phyloP scores from a whole-genome alignment of 2,113 vertebrate species.

The Numida meleagris region DNA sequence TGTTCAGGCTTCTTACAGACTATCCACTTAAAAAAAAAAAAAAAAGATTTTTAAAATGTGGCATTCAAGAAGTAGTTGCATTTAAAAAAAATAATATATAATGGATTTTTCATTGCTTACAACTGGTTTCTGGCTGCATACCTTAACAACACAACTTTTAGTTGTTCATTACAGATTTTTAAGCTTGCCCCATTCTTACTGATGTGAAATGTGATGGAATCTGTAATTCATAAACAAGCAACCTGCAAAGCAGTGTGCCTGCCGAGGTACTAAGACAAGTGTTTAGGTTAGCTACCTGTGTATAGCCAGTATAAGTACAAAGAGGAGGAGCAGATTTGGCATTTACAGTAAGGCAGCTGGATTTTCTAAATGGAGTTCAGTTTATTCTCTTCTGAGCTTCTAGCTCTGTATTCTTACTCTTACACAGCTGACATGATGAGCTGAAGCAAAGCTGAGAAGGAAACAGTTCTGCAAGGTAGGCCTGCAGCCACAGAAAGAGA shows the following conservation, averaged over 20 bases:
- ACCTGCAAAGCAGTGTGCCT: background rate
- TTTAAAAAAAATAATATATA: background rate
- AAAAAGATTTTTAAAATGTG: background rate
- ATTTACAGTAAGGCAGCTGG: background rate
- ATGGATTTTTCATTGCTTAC: background rate
- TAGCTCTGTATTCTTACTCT: background rate
- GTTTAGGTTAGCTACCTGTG: background rate
- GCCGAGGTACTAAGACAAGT: accelerated
- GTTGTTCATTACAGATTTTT: background rate
- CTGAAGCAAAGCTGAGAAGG: background rate
- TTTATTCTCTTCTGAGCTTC: background rate
- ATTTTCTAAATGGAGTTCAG: background rate
- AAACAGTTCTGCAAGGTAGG: accelerated
- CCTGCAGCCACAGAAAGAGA: background rate
- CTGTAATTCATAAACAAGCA: background rate
- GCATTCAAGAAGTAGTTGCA: background rate
- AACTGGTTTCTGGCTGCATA: background rate
- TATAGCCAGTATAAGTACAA: background rate
- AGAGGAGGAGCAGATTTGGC: background rate
- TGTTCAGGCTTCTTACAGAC: background rate
- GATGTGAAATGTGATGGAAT: background rate
- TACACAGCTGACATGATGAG: background rate
- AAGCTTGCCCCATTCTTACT: background rate
- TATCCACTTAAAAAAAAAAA: background rate
- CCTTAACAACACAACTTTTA: background rate